Evolutionary conservation across 1,140 invertebrate species (phyloP).

Genomic region (Brachionus calyciflorus): DNA sequence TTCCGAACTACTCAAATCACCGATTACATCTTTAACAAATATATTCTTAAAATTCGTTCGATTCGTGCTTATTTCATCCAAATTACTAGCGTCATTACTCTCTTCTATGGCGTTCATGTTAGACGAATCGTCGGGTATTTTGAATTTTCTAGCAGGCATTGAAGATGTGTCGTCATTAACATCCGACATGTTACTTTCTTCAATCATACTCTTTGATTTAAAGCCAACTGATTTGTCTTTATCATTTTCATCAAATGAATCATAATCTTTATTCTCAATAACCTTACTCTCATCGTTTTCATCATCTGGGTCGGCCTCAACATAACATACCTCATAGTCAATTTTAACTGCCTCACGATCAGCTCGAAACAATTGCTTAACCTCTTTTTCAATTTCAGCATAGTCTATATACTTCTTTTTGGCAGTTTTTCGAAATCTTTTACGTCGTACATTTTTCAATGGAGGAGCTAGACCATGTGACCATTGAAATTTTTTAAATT

Average conservation of each 20-base stretch:
- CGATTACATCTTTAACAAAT: constrained; percentile 42
- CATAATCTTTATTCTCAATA: constrained; percentile 5
- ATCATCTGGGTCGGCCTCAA: constrained; percentile 24
- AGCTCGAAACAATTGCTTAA: constrained; percentile 73
- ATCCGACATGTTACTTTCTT: constrained; percentile 34
- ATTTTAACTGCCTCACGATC: constrained; percentile 44
- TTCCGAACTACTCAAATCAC: constrained; percentile 42
- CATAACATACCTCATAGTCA: constrained; percentile 4
- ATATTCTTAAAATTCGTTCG: constrained; percentile 45
- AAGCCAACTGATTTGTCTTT: constrained; percentile 7
- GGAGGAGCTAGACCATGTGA: constrained; percentile 90
- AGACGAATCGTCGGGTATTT: background rate
- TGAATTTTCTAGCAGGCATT: background rate
- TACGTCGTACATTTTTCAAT: constrained; percentile 85
- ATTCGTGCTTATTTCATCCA: background rate
- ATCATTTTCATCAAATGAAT: constrained; percentile 13
- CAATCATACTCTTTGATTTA: constrained; percentile 31
- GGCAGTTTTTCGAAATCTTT: constrained; percentile 87
- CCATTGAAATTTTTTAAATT: constrained; percentile 68
- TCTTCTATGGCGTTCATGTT: constrained; percentile 11
- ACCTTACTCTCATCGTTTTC: constrained; percentile 17
- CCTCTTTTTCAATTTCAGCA: constrained; percentile 94
- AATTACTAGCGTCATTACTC: constrained; percentile 33
- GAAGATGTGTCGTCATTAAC: constrained; percentile 26
- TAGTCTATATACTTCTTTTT: constrained; percentile 93